Conservation (phyloP, 1,140 invertebrate species). For the Achatina immaculata region DNA sequence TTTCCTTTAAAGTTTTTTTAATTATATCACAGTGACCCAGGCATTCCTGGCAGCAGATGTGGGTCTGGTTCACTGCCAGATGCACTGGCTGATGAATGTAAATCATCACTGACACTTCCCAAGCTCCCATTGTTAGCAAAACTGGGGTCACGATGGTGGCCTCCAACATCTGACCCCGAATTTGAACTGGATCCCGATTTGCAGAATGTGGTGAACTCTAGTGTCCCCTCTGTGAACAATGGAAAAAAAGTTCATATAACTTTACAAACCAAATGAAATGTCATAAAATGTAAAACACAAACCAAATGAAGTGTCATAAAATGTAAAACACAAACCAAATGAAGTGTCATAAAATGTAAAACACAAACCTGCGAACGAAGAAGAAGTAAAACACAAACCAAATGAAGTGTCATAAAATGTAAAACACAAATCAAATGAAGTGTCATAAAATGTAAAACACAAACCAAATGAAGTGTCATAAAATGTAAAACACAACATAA, state of each 20-base stretch:
- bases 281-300: too few species aligned
- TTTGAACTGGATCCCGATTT: slow-evolving; percentile 40
- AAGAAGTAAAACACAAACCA: too few species aligned
- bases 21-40: neutral
- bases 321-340: too few species aligned
- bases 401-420: too few species aligned
- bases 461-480: too few species aligned
- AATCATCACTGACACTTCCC: neutral
- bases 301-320: too few species aligned
- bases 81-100: neutral
- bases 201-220: slow-evolving; percentile 51
- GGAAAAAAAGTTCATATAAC: neutral
- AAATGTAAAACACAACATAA: too few species aligned
- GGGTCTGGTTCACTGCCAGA: neutral
- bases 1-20: neutral
- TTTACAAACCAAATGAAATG: too few species aligned
- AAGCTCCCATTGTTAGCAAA: slow-evolving; percentile 29
- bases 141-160: slow-evolving; percentile 6
- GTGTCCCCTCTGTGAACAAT: slow-evolving; percentile 53
- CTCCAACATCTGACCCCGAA: neutral
- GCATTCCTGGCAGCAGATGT: neutral
- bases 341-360: too few species aligned
- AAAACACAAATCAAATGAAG: too few species aligned
- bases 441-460: too few species aligned
- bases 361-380: too few species aligned